A percentile compares a stretch with the other conserved stretches of the same genome.
These are phyloP conservation scores for Serrognathus titanus DNA, from an alignment of 2,888 invertebrate species.

Conservation along the genomic window DNA sequence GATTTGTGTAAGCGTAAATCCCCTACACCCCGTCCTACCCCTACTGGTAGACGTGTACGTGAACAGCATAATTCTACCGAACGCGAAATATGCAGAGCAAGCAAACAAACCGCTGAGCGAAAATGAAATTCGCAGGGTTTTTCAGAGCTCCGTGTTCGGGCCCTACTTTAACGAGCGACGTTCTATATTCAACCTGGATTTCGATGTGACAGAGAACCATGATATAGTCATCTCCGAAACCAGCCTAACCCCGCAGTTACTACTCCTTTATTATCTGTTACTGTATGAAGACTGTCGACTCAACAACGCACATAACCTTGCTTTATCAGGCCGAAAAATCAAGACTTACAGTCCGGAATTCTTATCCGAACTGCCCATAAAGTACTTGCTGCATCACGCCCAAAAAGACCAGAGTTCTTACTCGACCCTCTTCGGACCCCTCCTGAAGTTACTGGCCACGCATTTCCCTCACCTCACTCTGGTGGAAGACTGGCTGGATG, in stretches of 20 bases:
- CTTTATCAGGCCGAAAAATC: constrained; percentile 67
- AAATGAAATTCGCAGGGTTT: constrained; percentile 81
- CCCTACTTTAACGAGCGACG: constrained; percentile 65
- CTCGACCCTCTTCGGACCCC: constrained; percentile 84
- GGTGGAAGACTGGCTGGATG: constrained; percentile 94
- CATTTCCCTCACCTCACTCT: constrained; percentile 94
- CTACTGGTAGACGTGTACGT: constrained; percentile 93
- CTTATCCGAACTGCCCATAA: constrained; percentile 86
- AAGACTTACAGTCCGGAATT: constrained; percentile 85
- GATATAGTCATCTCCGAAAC: constrained; percentile 60
- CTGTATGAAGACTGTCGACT: constrained; percentile 89
- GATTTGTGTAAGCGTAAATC: constrained; percentile 83
- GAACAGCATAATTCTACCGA: constrained; percentile 78
- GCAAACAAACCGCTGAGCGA: constrained; percentile 91
- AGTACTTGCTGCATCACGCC: constrained; percentile 88
- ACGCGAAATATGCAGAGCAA: constrained; percentile 67
- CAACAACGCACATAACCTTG: constrained; percentile 64
- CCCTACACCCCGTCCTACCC: constrained; percentile 90
- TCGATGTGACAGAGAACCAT: constrained; percentile 46
- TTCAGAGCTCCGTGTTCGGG: constrained; percentile 73
- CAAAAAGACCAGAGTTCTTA: constrained; percentile 89
- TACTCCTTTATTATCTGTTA: constrained; percentile 87
- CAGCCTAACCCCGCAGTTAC: constrained; percentile 79
- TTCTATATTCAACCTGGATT: constrained; percentile 56
- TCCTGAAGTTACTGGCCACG: constrained; percentile 81